A percentile compares a stretch with the other conserved stretches of the same genome.
phyloP scores from a whole-genome alignment of 2,888 invertebrate genomes.

The Synanthedon andrenaeformis region DNA sequence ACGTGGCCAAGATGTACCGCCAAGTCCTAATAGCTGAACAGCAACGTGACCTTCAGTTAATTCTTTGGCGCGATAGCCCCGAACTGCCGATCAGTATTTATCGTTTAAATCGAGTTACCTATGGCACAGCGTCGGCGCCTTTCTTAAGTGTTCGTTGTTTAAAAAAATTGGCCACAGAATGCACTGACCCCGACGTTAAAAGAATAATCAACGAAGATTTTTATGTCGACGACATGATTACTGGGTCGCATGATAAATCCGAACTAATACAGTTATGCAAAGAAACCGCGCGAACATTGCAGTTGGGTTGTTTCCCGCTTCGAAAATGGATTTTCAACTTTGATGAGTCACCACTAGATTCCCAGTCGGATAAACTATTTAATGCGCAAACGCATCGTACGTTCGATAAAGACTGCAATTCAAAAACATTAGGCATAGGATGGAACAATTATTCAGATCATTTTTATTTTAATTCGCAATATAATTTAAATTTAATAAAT shows the following conservation, averaged over 20 bases:
- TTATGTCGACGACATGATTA: slow-evolving; percentile 16
- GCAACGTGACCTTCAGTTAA: slow-evolving; percentile 1
- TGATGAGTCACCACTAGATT: background rate
- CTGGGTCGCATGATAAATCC: slow-evolving; percentile 6
- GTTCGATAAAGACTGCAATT: slow-evolving; percentile 2
- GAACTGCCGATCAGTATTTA: slow-evolving; percentile 12
- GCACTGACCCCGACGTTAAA: slow-evolving; percentile 11
- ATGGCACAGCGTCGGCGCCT: slow-evolving; percentile 21
- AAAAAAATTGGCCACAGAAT: slow-evolving; percentile 19
- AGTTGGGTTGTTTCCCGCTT: slow-evolving; percentile 11
- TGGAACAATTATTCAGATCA: slow-evolving; percentile 7
- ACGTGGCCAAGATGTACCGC: slow-evolving; percentile 15
- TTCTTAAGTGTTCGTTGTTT: slow-evolving; percentile 19
- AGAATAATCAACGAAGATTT: slow-evolving; percentile 13
- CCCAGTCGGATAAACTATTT: no score
- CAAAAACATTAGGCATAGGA: slow-evolving; percentile 6
- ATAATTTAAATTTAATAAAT: background rate
- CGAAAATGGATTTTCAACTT: slow-evolving; percentile 13
- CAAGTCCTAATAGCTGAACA: no score
- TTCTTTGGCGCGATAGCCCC: slow-evolving; percentile 20
- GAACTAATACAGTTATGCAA: slow-evolving; percentile 7
- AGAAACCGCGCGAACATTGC: slow-evolving; percentile 3
- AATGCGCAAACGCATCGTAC: no score
- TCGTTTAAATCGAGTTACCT: slow-evolving; percentile 17
- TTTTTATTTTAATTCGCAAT: slow-evolving; percentile 9